Evolutionary conservation across 2,113 vertebrate species (phyloP), one percentile per base, ranked within the genome.

Genomic region (Hiodon alosoides): DNA sequence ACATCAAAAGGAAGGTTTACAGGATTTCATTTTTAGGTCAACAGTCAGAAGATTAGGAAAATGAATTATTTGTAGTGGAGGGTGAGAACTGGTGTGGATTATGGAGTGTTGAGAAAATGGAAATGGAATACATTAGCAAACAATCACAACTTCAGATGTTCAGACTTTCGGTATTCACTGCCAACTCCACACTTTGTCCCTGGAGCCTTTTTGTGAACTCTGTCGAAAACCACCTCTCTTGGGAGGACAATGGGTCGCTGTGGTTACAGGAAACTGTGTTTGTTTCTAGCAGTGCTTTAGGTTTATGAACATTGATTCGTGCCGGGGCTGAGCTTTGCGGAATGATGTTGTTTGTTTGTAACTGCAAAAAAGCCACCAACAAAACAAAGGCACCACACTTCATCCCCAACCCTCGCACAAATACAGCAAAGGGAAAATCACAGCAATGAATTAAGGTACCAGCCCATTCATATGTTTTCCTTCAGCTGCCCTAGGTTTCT

Each of bases 21-120:
- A 61, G 51, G 52, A 11, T 3, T 13, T 46, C 8, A 53, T 71
- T 74, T 66, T 74, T 74, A 74, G 72, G 61, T 55, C 62, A 55
- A 64, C 72, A n/a, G 72, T 53, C 72, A 65, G 51, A 65, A 66
- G 62, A 66, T 66, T 66, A 66, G 31, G 61, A 57, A 74, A 74
- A 55, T 66, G 16, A 55, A 13, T 66, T 17, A 66, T 57, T 54
- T 54, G 50, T 62, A 46, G 61, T 52, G 14, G 59, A 64, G 51
- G 2, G 1, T 8, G 50, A 60, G 71, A 64, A 8, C n/a, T 0
- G 7, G 57, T n/a, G 31, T 52, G 58, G 2, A 50, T 47, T 67
- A 51, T 13, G n/a, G 6, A 68, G 5, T 68, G 10, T 68, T 68
- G 11, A 53, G 16, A 7, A n/a, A 69, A 3, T n/a, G 8, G 31